These are phyloP conservation scores for Cyprinodon brontotheroides DNA, from an alignment of 2,113 vertebrate species.

Conservation along the genomic window DNA sequence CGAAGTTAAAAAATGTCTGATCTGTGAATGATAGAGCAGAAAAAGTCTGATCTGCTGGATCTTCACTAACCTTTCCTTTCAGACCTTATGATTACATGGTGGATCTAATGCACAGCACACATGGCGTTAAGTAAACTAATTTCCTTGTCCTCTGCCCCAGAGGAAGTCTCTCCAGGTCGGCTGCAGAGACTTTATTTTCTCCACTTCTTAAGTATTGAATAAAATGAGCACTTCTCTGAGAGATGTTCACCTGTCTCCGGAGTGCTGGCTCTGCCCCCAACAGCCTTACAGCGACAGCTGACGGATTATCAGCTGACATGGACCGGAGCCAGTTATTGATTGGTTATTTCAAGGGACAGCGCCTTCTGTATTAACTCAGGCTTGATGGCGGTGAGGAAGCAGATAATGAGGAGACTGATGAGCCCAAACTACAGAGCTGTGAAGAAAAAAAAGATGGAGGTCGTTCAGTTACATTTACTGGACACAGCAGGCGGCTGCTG, in stretches of 20 bases:
- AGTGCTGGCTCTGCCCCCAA: not conserved
- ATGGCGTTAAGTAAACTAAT: not conserved
- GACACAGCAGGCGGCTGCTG: not conserved
- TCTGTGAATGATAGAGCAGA: too few relatives aligned
- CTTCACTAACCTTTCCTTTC: not conserved
- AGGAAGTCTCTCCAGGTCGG: not conserved
- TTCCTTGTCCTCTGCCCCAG: not conserved
- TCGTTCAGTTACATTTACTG: not conserved
- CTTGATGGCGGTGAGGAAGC: not conserved
- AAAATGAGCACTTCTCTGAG: not conserved
- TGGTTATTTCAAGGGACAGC: not conserved
- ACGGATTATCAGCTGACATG: not conserved
- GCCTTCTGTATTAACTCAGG: not conserved
- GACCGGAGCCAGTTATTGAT: not conserved
- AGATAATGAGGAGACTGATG: slow-evolving; percentile 2
- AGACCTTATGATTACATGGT: not conserved
- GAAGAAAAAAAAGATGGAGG: not conserved
- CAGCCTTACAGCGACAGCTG: not conserved
- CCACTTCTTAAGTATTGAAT: not conserved
- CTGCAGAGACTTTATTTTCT: not conserved
- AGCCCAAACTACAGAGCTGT: not conserved
- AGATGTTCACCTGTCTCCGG: not conserved
- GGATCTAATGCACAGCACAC: not conserved
- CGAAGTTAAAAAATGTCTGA: too few relatives aligned
- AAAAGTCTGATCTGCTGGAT: not conserved